Conservation (phyloP, 2,797 vertebrate species). For the Myotis vivesi region DNA sequence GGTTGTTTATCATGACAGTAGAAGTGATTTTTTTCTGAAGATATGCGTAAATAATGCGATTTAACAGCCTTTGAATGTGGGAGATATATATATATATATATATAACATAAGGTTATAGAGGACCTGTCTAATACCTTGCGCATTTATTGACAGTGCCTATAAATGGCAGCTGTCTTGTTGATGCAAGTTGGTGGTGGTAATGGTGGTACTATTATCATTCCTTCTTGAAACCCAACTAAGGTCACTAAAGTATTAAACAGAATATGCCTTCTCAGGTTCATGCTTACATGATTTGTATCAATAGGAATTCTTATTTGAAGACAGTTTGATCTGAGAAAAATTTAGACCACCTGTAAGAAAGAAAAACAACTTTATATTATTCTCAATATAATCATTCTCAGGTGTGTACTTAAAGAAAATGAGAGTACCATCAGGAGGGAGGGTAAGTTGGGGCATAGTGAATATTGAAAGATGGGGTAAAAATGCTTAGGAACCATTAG, state of each 20-base stretch:
- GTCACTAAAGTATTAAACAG: not conserved
- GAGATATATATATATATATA: not conserved
- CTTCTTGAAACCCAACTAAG: not conserved
- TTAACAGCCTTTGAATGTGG: too few species aligned
- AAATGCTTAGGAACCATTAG: not conserved
- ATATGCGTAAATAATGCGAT: too few species aligned
- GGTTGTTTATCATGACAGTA: too few species aligned
- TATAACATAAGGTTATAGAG: not conserved
- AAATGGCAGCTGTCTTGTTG: not conserved
- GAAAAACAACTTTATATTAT: not conserved
- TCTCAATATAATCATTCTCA: not conserved
- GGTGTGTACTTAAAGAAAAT: not conserved
- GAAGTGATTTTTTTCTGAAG: too few species aligned
- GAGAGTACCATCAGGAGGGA: not conserved
- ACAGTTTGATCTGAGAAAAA: not conserved
- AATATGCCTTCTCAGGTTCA: not conserved
- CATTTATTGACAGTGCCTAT: not conserved
- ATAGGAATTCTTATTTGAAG: not conserved
- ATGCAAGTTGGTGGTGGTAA: not conserved
- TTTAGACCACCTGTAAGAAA: not conserved
- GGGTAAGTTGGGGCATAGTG: not conserved
- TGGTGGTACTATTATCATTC: rapidly evolving
- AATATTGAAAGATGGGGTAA: not conserved
- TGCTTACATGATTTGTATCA: not conserved
- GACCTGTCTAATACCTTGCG: too few species aligned